Evolutionary conservation across 2,888 invertebrate genomes (phyloP).

Genomic region (Cryptus viduatorius): DNA sequence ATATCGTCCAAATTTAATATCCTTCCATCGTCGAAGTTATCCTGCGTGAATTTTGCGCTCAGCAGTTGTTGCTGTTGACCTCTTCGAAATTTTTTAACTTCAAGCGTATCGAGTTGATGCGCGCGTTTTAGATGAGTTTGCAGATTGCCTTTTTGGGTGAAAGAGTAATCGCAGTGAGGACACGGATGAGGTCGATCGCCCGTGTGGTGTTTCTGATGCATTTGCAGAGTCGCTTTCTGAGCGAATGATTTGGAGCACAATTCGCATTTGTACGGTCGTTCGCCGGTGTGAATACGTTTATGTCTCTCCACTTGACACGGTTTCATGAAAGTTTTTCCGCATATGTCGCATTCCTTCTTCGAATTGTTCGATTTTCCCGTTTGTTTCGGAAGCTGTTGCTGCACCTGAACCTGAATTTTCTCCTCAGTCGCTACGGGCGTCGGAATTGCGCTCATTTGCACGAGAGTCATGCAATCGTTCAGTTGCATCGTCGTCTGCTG

Average conservation of each 20-base stretch:
- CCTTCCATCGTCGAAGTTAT: slow-evolving; percentile 72
- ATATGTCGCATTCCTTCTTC: slow-evolving; percentile 82
- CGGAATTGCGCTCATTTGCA: slow-evolving; percentile 56
- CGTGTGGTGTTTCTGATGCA: slow-evolving; percentile 87
- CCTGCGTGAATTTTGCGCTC: slow-evolving; percentile 73
- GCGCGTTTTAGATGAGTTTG: slow-evolving; percentile 87
- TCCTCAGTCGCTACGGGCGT: slow-evolving; percentile 8
- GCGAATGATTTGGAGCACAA: slow-evolving; percentile 88
- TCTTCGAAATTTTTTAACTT: slow-evolving; percentile 74
- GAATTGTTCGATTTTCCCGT: slow-evolving; percentile 43
- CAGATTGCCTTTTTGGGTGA: slow-evolving; percentile 87
- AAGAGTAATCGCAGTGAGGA: slow-evolving; percentile 87
- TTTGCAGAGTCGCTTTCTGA: slow-evolving; percentile 87
- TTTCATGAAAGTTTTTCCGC: slow-evolving; percentile 86
- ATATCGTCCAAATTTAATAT: slow-evolving; percentile 79
- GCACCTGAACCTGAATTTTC: slow-evolving; percentile 23
- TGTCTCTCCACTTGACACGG: slow-evolving; percentile 86
- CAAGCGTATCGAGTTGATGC: slow-evolving; percentile 76
- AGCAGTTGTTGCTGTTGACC: slow-evolving; percentile 70
- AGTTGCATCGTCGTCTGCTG: slow-evolving; percentile 52
- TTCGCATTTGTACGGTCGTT: slow-evolving; percentile 87
- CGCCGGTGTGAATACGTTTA: slow-evolving; percentile 87
- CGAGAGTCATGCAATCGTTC: slow-evolving; percentile 67
- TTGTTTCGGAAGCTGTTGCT: slow-evolving; percentile 43
- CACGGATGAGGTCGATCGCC: slow-evolving; percentile 87